Evolutionary conservation across 2,888 invertebrate species (phyloP), one percentile per base, ranked within the genome.

Genomic region (Aspidiotus destructor): DNA sequence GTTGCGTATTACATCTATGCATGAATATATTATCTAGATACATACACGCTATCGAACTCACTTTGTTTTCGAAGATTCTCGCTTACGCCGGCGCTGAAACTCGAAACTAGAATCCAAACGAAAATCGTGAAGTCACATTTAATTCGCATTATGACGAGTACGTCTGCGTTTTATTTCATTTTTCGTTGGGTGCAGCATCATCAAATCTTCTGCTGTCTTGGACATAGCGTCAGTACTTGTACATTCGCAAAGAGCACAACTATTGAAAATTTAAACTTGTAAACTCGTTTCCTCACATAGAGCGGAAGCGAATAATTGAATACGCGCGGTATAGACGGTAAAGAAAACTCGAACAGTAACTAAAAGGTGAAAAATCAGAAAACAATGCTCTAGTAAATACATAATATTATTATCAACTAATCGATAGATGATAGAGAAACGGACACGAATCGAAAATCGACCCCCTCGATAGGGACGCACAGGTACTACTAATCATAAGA

Each of bases 121-220:
- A n/a, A 48, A n/a, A 48, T 48, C 2, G n/a, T n/a, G 48, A 13
- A 48, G 28, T 28, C 28, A 6, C 48, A 48, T 11, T n/a, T 48
- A 48, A 48, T 48, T 48, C 48, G 48, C 48, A 48, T 48, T n/a
- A n/a, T 48, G n/a, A 48, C 48, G 48, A 48, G 48, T 48, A n/a
- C 48, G 48, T 6, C n/a, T 11, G 48, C 48, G n/a, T 48, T 48
- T 48, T 2, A 11, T 48, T 48, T 48, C 48, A 48, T 48, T 6
- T 48, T 48, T n/a, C 48, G 48, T 11, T 48, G n/a, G 10, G 11
- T 48, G 48, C 48, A n/a, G 10, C 48, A 48, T 48, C 48, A 1
- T 48, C n/a, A n/a, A 13, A n/a, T n/a, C 48, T 48, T n/a, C 48
- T 48, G 11, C 48, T 11, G 28, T 1, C 28, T 28, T 28, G 28